Percentiles rank a stretch among this genome's conserved stretches.
Evolutionary conservation across 2,113 vertebrate species (phyloP).

Genomic region (Takifugu bimaculatus): DNA sequence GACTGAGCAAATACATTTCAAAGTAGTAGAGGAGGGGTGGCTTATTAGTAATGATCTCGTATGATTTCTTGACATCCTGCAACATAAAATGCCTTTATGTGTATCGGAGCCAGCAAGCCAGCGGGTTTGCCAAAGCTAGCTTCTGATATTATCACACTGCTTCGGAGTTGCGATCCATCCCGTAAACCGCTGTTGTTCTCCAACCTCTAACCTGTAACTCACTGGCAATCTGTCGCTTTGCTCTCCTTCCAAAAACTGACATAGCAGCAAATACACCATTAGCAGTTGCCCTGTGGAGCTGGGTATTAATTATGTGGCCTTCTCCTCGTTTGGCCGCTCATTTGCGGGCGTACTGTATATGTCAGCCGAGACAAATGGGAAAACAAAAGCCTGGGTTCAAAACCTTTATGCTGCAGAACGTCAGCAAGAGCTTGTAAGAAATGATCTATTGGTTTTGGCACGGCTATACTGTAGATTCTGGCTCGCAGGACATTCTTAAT

Average conservation of each 20-base stretch:
- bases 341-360: slow-evolving; percentile 75
- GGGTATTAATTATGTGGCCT: slow-evolving; percentile 68
- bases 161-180: neutral
- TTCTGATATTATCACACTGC: slow-evolving; percentile 7
- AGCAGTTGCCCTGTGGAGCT: slow-evolving; percentile 56
- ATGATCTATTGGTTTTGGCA: slow-evolving; percentile 67
- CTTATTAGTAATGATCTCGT: neutral
- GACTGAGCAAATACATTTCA: no score
- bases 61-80: neutral
- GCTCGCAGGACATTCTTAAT: slow-evolving; percentile 47
- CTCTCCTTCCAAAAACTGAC: slow-evolving; percentile 46
- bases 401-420: slow-evolving; percentile 64
- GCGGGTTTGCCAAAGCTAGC: neutral
- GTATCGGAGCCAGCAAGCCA: neutral
- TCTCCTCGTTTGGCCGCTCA: slow-evolving; percentile 67
- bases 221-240: slow-evolving; percentile 11
- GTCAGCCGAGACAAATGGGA: slow-evolving; percentile 68
- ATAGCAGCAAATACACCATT: slow-evolving; percentile 61
- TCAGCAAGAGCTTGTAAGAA: slow-evolving; percentile 63
- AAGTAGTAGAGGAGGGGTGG: no score
- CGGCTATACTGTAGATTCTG: slow-evolving; percentile 24
- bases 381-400: slow-evolving; percentile 62
- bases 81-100: neutral
- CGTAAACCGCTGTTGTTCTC: slow-evolving; percentile 3
- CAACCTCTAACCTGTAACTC: slow-evolving; percentile 37